Evolutionary conservation across 2,113 vertebrate species (phyloP).

Genomic region (Ranitomeya imitator): DNA sequence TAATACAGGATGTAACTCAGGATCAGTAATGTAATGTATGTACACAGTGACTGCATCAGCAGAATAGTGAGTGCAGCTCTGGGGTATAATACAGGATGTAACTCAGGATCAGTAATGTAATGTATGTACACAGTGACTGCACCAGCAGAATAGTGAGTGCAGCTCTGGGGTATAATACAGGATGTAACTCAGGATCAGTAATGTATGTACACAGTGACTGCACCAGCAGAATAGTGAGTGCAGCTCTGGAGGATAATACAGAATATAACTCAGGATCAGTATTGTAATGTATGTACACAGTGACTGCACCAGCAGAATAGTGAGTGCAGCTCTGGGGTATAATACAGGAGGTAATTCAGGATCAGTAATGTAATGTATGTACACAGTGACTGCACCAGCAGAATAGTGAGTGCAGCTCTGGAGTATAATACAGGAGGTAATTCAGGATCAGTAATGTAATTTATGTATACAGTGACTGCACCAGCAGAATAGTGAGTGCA

Average conservation of each 20-base stretch:
- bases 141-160: background rate
- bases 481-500: background rate
- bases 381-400: too few species aligned
- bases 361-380: too few species aligned
- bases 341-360: background rate
- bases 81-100: background rate
- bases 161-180: background rate
- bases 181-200: background rate
- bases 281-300: background rate
- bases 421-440: too few species aligned
- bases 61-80: background rate
- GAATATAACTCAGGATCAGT: too few species aligned
- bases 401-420: too few species aligned
- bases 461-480: background rate
- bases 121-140: background rate
- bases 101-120: background rate
- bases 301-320: background rate
- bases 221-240: background rate
- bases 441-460: too few species aligned
- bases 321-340: background rate
- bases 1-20: background rate
- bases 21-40: background rate
- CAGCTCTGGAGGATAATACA: background rate
- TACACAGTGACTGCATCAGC: background rate
- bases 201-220: background rate